Conservation (phyloP, 1,140 invertebrate genomes). For the Potamilus streckersoni region DNA sequence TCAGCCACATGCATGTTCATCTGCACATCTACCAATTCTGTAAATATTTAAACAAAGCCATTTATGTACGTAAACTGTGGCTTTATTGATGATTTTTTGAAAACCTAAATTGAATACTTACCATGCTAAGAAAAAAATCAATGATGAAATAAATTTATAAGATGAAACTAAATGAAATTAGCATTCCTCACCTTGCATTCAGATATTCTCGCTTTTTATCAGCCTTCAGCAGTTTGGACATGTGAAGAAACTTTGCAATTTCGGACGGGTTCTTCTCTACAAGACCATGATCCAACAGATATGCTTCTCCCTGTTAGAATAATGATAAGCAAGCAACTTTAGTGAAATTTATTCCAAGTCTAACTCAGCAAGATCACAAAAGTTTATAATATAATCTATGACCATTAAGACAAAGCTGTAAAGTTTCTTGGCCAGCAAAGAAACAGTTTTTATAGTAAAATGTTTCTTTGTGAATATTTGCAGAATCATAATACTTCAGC, state of each 20-base stretch:
- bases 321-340: not conserved
- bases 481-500: too few species aligned
- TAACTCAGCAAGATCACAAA: too few species aligned
- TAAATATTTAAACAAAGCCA: too few species aligned
- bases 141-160: not conserved
- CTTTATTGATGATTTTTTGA: too few species aligned
- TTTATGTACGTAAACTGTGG: too few species aligned
- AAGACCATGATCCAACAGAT: constrained; percentile 66
- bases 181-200: constrained; percentile 61
- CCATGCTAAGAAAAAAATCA: too few species aligned
- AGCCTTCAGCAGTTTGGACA: constrained; percentile 64
- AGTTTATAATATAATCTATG: not conserved
- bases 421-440: not conserved
- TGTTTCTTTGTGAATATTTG: too few species aligned
- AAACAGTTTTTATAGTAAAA: not conserved
- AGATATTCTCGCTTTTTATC: constrained; percentile 66
- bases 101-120: too few species aligned
- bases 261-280: constrained; percentile 68
- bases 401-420: not conserved
- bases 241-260: constrained; percentile 70
- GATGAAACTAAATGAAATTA: not conserved
- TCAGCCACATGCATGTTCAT: too few species aligned
- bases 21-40: too few species aligned
- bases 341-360: too few species aligned
- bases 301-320: constrained; percentile 68